phyloP scores from a whole-genome alignment of 92 coral and sea anemone genomes.

The Bergia puertoricense region DNA sequence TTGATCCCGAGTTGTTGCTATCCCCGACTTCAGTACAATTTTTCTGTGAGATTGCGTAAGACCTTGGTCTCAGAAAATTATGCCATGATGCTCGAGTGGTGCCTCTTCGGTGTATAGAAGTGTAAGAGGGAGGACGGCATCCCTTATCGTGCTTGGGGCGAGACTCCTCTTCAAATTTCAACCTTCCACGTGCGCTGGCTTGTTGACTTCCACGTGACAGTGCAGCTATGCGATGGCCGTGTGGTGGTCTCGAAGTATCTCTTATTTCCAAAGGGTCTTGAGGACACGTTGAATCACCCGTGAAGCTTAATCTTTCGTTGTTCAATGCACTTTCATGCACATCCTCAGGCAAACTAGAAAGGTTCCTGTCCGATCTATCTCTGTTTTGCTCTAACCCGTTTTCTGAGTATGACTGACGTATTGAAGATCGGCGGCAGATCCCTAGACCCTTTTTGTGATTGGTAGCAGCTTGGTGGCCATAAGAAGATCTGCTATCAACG shows the following conservation, averaged over 20 bases:
- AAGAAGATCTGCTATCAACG: not conserved
- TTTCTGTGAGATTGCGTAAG: not conserved
- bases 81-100: not conserved
- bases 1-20: not conserved
- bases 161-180: not conserved
- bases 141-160: not conserved
- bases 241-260: not conserved
- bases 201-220: not conserved
- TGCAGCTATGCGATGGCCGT: not conserved
- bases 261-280: not conserved
- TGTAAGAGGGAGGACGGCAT: not conserved
- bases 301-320: not conserved
- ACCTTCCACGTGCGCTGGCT: not conserved
- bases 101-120: not conserved
- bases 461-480: no score
- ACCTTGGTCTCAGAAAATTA: not conserved
- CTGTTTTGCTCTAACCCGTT: not conserved
- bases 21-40: not conserved
- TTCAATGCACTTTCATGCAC: not conserved
- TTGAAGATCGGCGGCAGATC: not conserved
- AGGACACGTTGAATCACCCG: no score
- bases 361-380: not conserved
- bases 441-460: not conserved
- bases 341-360: not conserved
- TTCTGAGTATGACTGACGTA: not conserved